Conservation (phyloP, 2,797 vertebrate genomes). For the Champsocephalus esox region DNA sequence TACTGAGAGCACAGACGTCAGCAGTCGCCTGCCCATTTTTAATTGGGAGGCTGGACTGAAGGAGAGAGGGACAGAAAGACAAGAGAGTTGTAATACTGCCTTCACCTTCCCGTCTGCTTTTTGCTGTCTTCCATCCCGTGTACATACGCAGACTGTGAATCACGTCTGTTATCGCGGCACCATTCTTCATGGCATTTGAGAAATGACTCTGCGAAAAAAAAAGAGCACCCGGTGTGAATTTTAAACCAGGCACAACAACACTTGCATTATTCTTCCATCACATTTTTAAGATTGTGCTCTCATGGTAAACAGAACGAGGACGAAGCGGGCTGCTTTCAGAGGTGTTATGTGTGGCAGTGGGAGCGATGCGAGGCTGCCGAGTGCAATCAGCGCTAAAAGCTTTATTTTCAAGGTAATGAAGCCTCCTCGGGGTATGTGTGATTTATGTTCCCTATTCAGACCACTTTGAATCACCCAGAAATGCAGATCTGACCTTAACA, state of each 20-base stretch:
- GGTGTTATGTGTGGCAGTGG: conserved; percentile 31
- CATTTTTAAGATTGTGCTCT: conserved; percentile 26
- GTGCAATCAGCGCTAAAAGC: conserved; percentile 77
- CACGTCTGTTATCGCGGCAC: conserved; percentile 41
- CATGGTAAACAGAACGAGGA: conserved; percentile 55
- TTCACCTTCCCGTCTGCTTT: conserved; percentile 33
- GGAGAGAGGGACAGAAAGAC: conserved; percentile 35
- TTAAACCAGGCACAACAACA: conserved; percentile 35
- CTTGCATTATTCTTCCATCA: conserved; percentile 28
- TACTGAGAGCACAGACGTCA: conserved; percentile 70
- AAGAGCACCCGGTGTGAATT: conserved; percentile 47
- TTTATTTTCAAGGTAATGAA: conserved; percentile 78
- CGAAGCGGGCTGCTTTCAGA: conserved; percentile 30
- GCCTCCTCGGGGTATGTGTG: conserved; percentile 67
- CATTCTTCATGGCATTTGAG: conserved; percentile 54
- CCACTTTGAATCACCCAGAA: conserved; percentile 70
- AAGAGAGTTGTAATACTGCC: conserved; percentile 26
- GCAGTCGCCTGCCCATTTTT: conserved; percentile 59
- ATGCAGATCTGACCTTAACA: conserved; percentile 67
- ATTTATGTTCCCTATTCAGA: conserved; percentile 75
- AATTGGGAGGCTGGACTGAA: conserved; percentile 48
- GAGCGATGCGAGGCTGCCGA: conserved; percentile 28
- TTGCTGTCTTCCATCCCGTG: conserved; percentile 27
- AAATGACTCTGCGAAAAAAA: conserved; percentile 50
- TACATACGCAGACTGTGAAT: conserved; percentile 38